Evolutionary conservation across 2,888 invertebrate species (phyloP).

Genomic region (Sphaeridia pumilis): DNA sequence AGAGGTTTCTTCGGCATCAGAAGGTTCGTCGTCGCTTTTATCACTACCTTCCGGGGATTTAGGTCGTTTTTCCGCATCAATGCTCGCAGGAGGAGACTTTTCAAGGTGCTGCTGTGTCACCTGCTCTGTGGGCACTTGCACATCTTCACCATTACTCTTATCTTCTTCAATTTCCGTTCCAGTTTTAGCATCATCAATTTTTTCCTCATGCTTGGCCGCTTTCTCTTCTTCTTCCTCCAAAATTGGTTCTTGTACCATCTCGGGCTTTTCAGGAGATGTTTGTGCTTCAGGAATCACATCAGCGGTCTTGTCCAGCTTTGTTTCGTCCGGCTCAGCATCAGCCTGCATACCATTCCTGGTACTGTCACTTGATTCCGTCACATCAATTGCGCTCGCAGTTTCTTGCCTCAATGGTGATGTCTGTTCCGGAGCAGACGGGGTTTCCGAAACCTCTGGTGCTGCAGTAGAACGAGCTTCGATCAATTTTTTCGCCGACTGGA

Average conservation of each 20-base stretch:
- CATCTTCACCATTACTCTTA: background rate
- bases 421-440: background rate
- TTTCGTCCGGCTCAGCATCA: background rate
- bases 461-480: constrained; percentile 36
- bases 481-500: constrained; percentile 39
- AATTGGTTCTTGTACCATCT: background rate
- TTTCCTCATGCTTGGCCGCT: background rate
- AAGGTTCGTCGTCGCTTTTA: no score
- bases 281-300: no score
- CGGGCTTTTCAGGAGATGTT: background rate
- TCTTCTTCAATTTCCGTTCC: background rate
- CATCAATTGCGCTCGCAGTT: background rate
- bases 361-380: constrained; percentile 11
- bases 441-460: constrained; percentile 7
- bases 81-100: no score
- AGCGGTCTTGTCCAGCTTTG: background rate
- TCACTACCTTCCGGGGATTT: no score
- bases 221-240: background rate
- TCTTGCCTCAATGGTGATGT: no score
- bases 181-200: background rate
- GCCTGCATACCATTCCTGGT: constrained; percentile 19
- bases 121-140: no score
- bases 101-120: no score
- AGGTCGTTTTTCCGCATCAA: no score
- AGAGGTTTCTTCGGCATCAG: no score